phyloP scores from a whole-genome alignment of 53 echinoderm and acorn worm genomes.

The Astropecten irregularis region DNA sequence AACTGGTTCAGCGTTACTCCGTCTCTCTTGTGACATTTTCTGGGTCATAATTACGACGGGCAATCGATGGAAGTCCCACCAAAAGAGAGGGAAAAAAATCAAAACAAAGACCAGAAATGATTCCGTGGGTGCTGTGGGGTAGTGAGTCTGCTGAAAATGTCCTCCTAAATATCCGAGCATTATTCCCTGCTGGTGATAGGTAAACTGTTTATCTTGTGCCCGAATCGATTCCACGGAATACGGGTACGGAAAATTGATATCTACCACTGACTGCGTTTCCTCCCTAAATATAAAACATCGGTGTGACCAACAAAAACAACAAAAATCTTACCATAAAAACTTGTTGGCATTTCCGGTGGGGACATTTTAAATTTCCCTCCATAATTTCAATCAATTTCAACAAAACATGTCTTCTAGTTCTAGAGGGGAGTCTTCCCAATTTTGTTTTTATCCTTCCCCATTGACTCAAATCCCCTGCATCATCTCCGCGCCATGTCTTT shows the following conservation, averaged over 20 bases:
- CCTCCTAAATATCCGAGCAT: conserved; percentile 5
- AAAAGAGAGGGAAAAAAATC: background rate
- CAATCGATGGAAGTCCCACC: conserved; percentile 24
- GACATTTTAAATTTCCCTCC: no score
- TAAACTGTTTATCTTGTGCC: conserved; percentile 48
- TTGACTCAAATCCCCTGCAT: no score
- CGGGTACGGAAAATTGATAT: conserved; percentile 51
- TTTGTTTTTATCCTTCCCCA: no score
- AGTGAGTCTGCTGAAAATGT: conserved; percentile 10
- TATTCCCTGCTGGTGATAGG: conserved; percentile 11
- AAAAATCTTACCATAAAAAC: no score
- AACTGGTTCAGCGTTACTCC: background rate
- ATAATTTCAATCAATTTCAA: no score
- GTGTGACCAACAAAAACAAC: no score
- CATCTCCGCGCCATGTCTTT: no score
- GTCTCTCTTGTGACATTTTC: conserved; percentile 31
- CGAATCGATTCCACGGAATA: conserved; percentile 40
- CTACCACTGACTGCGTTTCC: no score
- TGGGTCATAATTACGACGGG: conserved; percentile 22
- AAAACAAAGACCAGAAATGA: conserved; percentile 4
- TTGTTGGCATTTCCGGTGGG: no score
- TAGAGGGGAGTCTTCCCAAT: no score
- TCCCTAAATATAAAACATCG: no score
- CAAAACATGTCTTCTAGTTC: no score
- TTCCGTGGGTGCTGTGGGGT: conserved; percentile 26